Evolutionary conservation across 1,140 invertebrate species (phyloP).

Genomic region (Daktulosphaira vitifoliae): DNA sequence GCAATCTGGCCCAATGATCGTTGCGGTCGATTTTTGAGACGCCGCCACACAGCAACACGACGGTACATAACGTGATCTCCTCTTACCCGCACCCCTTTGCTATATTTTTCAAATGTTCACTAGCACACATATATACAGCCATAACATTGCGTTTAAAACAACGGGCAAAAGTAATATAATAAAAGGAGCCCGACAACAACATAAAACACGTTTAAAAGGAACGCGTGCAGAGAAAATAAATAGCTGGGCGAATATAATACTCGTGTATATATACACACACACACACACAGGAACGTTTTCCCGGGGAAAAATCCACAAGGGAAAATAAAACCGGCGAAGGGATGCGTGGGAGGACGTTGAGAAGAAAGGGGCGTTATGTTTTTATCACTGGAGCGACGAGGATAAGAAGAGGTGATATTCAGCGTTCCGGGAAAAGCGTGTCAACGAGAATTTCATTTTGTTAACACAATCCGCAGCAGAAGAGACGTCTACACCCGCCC

Average conservation of each 20-base stretch:
- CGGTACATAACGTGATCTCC: neutral
- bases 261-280: neutral
- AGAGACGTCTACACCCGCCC: conserved; percentile 1
- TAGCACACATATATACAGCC: neutral
- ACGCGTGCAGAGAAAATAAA: conserved; percentile 30
- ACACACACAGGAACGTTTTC: too few relatives aligned
- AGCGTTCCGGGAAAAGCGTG: conserved; percentile 27
- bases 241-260: conserved; percentile 2
- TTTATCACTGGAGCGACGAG: conserved; percentile 24
- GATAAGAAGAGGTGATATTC: conserved; percentile 6
- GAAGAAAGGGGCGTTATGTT: conserved; percentile 28
- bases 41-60: conserved; percentile 4
- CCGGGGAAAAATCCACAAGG: conserved; percentile 16
- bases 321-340: neutral
- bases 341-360: neutral
- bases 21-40: conserved; percentile 26
- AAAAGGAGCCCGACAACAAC: conserved; percentile 24
- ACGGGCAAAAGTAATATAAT: conserved; percentile 27
- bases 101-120: conserved; percentile 1
- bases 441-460: conserved; percentile 34
- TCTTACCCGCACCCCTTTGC: neutral
- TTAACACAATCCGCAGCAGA: conserved; percentile 27
- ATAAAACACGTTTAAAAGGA: conserved; percentile 30
- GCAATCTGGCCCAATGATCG: conserved; percentile 29
- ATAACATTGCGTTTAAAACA: conserved; percentile 29